Evolutionary conservation across 2,888 invertebrate genomes (phyloP).

Genomic region (Oxystoma pomonae): DNA sequence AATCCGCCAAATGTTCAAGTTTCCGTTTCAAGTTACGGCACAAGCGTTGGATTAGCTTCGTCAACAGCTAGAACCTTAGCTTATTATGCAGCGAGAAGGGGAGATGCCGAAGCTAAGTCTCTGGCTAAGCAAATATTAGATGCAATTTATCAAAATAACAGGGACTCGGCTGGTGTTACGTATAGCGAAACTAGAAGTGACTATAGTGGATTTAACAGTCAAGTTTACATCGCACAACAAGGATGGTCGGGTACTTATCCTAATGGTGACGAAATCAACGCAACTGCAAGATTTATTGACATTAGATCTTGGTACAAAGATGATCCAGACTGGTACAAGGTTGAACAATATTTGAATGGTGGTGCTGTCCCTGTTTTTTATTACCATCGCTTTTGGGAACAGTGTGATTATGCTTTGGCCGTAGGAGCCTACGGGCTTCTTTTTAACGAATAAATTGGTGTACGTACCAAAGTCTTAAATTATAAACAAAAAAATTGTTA

Average conservation of each 20-base stretch:
- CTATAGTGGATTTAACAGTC: slow-evolving; percentile 8
- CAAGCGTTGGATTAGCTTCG: slow-evolving; percentile 26
- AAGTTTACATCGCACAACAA: slow-evolving; percentile 26
- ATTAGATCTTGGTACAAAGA: slow-evolving; percentile 29
- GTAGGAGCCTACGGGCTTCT: slow-evolving; percentile 27
- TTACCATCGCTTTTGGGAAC: slow-evolving; percentile 32
- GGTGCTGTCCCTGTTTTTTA: slow-evolving; percentile 23
- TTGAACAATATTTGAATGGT: slow-evolving; percentile 27
- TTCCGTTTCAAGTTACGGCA: slow-evolving; percentile 19
- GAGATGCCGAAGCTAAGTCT: slow-evolving; percentile 19
- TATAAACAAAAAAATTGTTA: too few relatives aligned
- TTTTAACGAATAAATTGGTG: slow-evolving; percentile 28
- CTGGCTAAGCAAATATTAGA: slow-evolving; percentile 26
- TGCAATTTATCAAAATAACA: slow-evolving; percentile 21
- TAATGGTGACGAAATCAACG: slow-evolving; percentile 27
- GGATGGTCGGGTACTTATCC: slow-evolving; percentile 29
- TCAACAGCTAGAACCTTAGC: slow-evolving; percentile 27
- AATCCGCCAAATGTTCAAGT: slow-evolving; percentile 24
- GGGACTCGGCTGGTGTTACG: slow-evolving; percentile 21
- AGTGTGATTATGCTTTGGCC: slow-evolving; percentile 29
- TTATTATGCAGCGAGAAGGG: slow-evolving; percentile 28
- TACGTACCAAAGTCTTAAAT: too few relatives aligned
- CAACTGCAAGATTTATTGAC: slow-evolving; percentile 27
- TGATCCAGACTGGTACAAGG: slow-evolving; percentile 27
- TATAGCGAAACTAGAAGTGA: slow-evolving; percentile 15